Evolutionary conservation across 2,113 vertebrate species (phyloP).

Genomic region (Thunnus thynnus): DNA sequence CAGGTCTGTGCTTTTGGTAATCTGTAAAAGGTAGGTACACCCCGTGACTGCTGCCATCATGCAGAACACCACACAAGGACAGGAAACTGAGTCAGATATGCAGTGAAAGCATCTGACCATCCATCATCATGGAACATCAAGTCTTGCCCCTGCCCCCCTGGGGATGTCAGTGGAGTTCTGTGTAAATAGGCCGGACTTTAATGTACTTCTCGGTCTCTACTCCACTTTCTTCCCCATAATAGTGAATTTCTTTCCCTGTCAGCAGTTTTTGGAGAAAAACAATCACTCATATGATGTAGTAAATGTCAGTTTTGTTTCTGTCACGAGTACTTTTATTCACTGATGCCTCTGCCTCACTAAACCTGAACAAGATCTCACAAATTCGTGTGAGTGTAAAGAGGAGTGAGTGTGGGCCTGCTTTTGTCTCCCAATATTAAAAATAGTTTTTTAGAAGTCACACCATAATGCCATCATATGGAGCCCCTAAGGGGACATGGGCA

Average conservation of each 20-base stretch:
- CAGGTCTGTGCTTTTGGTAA: not conserved
- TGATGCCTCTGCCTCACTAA: not conserved
- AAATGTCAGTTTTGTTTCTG: not conserved
- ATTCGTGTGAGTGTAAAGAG: not conserved
- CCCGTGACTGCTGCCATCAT: not conserved
- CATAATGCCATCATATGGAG: not conserved
- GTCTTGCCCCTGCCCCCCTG: too few relatives aligned
- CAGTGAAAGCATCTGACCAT: not conserved
- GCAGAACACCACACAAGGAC: not conserved
- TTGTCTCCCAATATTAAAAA: not conserved
- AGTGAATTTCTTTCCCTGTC: slow-evolving; percentile 33
- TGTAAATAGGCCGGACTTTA: not conserved
- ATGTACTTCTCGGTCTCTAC: slow-evolving; percentile 54
- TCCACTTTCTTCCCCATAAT: slow-evolving; percentile 40
- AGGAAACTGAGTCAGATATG: slow-evolving; percentile 7
- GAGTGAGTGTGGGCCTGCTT: not conserved
- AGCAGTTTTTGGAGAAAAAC: slow-evolving; percentile 47
- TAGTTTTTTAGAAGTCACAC: not conserved
- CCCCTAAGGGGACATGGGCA: too few relatives aligned
- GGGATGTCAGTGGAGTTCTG: slow-evolving; percentile 16
- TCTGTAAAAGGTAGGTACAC: not conserved
- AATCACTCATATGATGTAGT: not conserved
- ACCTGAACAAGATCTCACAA: not conserved
- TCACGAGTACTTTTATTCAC: slow-evolving; percentile 10
- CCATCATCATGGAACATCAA: not conserved